Base-by-base conservation (phyloP, 2,888 invertebrate species). In the Hylaea fasciaria region DNA sequence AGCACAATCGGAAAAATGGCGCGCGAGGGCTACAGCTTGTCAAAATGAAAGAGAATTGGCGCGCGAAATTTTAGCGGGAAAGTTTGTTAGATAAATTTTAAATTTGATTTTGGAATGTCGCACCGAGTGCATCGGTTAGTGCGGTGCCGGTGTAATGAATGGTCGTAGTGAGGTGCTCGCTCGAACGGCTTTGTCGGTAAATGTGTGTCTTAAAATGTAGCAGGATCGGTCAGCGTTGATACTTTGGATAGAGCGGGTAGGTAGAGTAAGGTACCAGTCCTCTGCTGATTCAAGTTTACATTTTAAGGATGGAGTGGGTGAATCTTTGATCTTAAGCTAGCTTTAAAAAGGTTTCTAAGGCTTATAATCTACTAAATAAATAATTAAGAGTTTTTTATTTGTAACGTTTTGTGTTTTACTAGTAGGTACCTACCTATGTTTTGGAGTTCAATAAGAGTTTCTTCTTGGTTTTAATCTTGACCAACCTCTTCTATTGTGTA, bases 111-210 rank as follows among this genome's bases (percentile, higher is more conserved):
- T 65, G 66, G 62, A 59, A 57, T 67, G 65, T 85, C 85, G 83
- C 81, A 81, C 85, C 80, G 83, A 81, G 82, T 87, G 87, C 87
- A 86, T 87, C 85, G 85, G 81, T 80, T 79, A 77, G 78, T 82
- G 80, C 82, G 84, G 80, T 81, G 83, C 81, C 80, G 78, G 72
- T 74, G 88, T 87, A 89, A 89, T 89, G 90, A 91, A 90, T 90
- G 91, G 85, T 66, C 72, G 81, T 84, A 86, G 88, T 85, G 85
- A 84, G 87, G 87, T 85, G 85, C 85, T 78, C 78, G 81, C 81
- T 82, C 82, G 83, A 84, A 74, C 85, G 81, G 85, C 90, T 87
- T 86, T 86, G 89, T 83, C 89, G 86, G 89, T 85, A 88, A 88
- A 86, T 86, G 89, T 89, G 83, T 85, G 85, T 80, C 86, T 87